Conservation (phyloP, 2,113 vertebrate species). For the Micronycteris hirsuta region DNA sequence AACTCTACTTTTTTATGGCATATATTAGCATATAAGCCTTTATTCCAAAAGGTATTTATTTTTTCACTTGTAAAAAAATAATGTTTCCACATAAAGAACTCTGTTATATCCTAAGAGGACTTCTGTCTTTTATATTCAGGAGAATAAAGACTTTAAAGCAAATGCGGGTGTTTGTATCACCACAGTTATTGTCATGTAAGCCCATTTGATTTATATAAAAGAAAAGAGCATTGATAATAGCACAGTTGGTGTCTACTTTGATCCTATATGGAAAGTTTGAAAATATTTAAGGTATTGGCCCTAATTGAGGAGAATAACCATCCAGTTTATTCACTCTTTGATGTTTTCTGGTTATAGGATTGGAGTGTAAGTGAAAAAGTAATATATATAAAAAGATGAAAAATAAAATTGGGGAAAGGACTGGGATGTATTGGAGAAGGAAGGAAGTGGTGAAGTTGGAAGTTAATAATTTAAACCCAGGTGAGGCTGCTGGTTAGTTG, state of each 20-base stretch:
- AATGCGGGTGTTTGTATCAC: neutral
- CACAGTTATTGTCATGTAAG: neutral
- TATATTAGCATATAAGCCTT: conserved; percentile 87
- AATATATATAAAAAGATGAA: neutral
- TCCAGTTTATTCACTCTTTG: neutral
- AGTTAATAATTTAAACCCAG: neutral
- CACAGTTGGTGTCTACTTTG: neutral
- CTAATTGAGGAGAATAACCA: neutral
- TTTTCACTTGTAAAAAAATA: conserved; percentile 90
- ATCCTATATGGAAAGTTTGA: neutral
- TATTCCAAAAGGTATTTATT: conserved; percentile 91
- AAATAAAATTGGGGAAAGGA: neutral
- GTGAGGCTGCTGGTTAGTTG: neutral
- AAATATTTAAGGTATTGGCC: neutral
- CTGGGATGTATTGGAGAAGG: neutral
- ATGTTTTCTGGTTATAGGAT: neutral
- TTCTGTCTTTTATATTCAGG: conserved; percentile 89
- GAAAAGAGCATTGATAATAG: neutral
- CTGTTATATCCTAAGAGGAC: conserved; percentile 90
- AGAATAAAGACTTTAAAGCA: conserved; percentile 84
- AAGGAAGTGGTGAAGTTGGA: neutral
- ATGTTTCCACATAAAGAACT: conserved; percentile 97
- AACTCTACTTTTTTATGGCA: conserved; percentile 91
- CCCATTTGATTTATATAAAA: neutral
- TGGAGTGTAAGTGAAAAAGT: neutral